phyloP scores from a whole-genome alignment of 2,888 invertebrate species.

The Eumerus sabulonum region DNA sequence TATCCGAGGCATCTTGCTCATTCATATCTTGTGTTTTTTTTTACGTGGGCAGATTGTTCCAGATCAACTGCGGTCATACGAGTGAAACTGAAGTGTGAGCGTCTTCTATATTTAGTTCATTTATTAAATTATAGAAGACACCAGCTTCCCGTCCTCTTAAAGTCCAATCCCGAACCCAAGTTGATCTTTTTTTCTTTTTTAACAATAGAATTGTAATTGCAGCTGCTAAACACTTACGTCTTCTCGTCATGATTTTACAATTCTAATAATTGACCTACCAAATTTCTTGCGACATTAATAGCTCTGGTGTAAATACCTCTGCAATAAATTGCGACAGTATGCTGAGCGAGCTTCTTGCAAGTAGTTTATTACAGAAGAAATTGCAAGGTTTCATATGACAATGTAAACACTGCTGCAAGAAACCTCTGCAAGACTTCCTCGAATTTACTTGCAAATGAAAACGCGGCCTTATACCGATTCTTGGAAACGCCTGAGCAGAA shows the following conservation, averaged over 20 bases:
- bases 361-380: too few relatives aligned
- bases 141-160: conserved; percentile 28
- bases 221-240: conserved; percentile 7
- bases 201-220: conserved; percentile 12
- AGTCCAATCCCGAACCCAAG: conserved; percentile 3
- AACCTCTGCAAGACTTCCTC: too few relatives aligned
- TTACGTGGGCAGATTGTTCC: too few relatives aligned
- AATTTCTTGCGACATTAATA: conserved; percentile 1
- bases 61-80: conserved; percentile 10
- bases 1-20: too few relatives aligned
- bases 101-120: conserved; percentile 31
- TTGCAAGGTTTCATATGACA: too few relatives aligned
- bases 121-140: conserved; percentile 32
- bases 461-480: not conserved
- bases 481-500: not conserved
- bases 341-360: conserved; percentile 10
- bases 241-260: conserved; percentile 5
- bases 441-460: conserved; percentile 1
- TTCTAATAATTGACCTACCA: not conserved
- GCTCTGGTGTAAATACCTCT: too few relatives aligned
- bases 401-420: too few relatives aligned
- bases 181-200: conserved; percentile 13
- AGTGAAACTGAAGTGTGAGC: conserved; percentile 20
- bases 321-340: too few relatives aligned
- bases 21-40: too few relatives aligned